Base-by-base conservation (phyloP, 2,797 vertebrate species). In the Oophaga sylvatica region DNA sequence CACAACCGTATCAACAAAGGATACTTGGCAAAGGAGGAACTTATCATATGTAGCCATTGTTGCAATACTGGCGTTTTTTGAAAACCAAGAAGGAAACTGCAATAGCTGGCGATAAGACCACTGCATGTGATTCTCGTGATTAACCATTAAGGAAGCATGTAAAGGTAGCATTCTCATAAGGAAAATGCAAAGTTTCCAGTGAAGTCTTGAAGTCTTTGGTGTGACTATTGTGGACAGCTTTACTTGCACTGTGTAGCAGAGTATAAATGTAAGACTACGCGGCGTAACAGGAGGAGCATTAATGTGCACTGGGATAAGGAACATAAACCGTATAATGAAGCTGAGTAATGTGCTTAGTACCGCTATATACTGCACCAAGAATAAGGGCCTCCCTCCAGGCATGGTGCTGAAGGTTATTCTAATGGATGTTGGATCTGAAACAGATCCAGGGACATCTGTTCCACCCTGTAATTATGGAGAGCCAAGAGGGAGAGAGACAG, bases 371-470 rank as follows among this genome's bases (percentile, higher is more conserved):
- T 79, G 84, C 63, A 79, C 80, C 41, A 78, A 65, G 71, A 86
- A 31, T 65, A 86, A 60, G 45, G 81, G 73, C 88, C 71, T 79
- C 56, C 80, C 84, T 79, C 80, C 56, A 83, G 76, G 73, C 73
- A 86, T 68, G 84, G 84, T 86, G 83, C 88, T 89, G 88, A 89
- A 89, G 88, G 88, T 89, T 89, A 89, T 89, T 89, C 88, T 89
- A 89, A 89, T 89, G 88, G 88, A 89, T 89, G 88, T 73, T 89
- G 88, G 88, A 89, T 89, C 88, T 89, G 88, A 89, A 89, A 89
- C 88, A 83, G 88, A 89, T 89, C 88, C 88, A 89, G 88, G 88
- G 88, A 89, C 88, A 89, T 88, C 88, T 89, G 88, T 89, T 89
- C 88, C 88, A 89, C 88, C 88, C 88, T 89, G 80, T 89, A 89